Conservation (phyloP, 2,113 vertebrate species). For the cattle (Bos taurus) region DNA sequence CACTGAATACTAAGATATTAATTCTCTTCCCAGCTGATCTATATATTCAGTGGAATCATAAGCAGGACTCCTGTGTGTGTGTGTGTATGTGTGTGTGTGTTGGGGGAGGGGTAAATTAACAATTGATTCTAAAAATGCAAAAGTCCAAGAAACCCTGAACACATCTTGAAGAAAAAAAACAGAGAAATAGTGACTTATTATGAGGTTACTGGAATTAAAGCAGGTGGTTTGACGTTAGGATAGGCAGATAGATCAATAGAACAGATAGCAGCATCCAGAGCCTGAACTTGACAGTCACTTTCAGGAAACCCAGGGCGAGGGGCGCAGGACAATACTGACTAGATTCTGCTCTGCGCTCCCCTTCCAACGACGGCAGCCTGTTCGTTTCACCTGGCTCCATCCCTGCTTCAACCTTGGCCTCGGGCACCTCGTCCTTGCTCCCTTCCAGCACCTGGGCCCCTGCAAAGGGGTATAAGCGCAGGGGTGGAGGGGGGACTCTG, state of each 20-base stretch:
- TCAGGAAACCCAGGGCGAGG: neutral
- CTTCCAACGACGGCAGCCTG: neutral
- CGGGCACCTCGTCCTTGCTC: rapidly evolving
- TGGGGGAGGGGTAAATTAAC: neutral
- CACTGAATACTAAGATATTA: neutral
- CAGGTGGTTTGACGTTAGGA: too few relatives aligned
- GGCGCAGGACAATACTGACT: slow-evolving; percentile 12
- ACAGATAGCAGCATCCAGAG: neutral
- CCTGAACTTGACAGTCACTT: neutral
- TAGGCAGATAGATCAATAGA: too few relatives aligned
- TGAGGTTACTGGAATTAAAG: neutral
- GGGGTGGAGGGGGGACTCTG: neutral
- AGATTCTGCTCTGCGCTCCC: slow-evolving; percentile 37
- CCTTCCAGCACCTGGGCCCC: neutral
- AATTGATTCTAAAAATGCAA: neutral
- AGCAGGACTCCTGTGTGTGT: neutral
- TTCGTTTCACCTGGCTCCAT: neutral
- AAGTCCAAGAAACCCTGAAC: neutral
- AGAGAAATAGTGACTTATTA: neutral
- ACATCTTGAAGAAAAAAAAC: neutral
- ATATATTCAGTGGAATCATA: neutral
- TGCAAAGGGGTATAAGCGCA: neutral
- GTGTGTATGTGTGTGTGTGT: neutral
- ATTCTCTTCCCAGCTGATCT: neutral
- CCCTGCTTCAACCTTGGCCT: neutral